Base-by-base conservation (phyloP, 2,888 invertebrate genomes). In the Dilophus febrilis region DNA sequence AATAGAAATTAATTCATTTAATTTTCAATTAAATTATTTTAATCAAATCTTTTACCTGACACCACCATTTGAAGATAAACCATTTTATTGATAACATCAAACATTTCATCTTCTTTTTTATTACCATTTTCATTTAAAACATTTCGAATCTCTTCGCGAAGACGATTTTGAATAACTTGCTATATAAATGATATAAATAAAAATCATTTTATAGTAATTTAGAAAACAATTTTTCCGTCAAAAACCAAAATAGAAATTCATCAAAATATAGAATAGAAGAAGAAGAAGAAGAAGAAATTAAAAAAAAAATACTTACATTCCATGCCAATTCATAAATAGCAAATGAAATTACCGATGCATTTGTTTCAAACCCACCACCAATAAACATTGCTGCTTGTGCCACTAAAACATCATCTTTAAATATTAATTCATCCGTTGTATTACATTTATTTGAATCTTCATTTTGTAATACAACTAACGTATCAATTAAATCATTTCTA, bases 401-500 rank as follows among this genome's bases (percentile, higher is more conserved):
- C 5, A 56, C 51, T 6, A 61, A 38, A 14, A 55, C 48, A 38
- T 61, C 61, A 3, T 50, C 49, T 7, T 50, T 43, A 10, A 48
- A 47, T 3, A 45, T 49, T 19, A 51, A 44, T 13, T 8, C 10
- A 35, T n/a, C 5, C 10, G 18, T 14, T 5, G 4, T 11, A 19
- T 6, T 13, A 4, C 18, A 4, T 22, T n/a, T 19, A 13, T 35
- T 16, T 17, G 10, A 14, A 16, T 32, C 41, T 18, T 31, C 27
- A 37, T 57, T 52, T 22, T 57, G 62, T 6, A 68, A 43, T 2
- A 58, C 55, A 28, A 70, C 51, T 10, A 71, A 48, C 5, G 65
- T 46, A 46, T 70, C 68, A 19, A 71, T 59, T 1, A 70, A 55
- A 29, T 65, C 61, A 33, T 59, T 56, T 17, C 67, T 53, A 2